phyloP scores from a whole-genome alignment of 64 coral and sea anemone species.

The Dendrophyllia cribrosa region DNA sequence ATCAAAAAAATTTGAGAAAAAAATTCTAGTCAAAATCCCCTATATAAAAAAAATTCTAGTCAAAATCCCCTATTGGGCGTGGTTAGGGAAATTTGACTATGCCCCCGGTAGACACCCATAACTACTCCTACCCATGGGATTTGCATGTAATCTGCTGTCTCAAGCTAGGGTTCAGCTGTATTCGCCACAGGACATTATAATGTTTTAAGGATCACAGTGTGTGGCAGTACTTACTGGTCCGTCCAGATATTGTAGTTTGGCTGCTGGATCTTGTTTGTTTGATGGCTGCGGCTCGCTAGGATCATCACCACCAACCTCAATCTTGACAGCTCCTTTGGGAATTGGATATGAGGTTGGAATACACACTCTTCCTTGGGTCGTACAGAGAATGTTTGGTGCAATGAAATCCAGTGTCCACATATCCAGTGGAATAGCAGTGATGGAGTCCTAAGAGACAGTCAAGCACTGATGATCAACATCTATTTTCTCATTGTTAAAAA shows the following conservation, averaged over 20 bases:
- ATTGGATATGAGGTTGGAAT: conserved; percentile 79
- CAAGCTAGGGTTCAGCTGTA: too few species aligned
- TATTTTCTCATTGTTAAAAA: too few species aligned
- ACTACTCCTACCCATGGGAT: too few species aligned
- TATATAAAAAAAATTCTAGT: too few species aligned
- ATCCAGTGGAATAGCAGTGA: conserved; percentile 90
- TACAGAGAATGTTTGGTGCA: conserved; percentile 87
- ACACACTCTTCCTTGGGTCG: conserved; percentile 75
- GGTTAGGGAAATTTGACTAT: too few species aligned
- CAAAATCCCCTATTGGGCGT: too few species aligned
- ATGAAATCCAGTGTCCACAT: conserved; percentile 87
- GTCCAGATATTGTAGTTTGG: conserved; percentile 76
- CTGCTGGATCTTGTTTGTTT: conserved; percentile 84
- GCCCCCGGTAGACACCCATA: too few species aligned
- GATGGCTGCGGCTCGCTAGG: conserved; percentile 68
- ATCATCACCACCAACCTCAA: conserved; percentile 67
- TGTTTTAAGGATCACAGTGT: too few species aligned
- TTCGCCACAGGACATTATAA: too few species aligned
- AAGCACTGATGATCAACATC: neutral
- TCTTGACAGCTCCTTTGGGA: conserved; percentile 81
- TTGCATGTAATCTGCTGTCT: too few species aligned
- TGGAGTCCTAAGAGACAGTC: conserved; percentile 68
- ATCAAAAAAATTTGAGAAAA: too few species aligned
- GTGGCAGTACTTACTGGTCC: conserved; percentile 67
- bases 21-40: too few species aligned